These are phyloP conservation scores for Catocala nupta DNA, from an alignment of 2,888 invertebrate genomes.

Conservation along the genomic window DNA sequence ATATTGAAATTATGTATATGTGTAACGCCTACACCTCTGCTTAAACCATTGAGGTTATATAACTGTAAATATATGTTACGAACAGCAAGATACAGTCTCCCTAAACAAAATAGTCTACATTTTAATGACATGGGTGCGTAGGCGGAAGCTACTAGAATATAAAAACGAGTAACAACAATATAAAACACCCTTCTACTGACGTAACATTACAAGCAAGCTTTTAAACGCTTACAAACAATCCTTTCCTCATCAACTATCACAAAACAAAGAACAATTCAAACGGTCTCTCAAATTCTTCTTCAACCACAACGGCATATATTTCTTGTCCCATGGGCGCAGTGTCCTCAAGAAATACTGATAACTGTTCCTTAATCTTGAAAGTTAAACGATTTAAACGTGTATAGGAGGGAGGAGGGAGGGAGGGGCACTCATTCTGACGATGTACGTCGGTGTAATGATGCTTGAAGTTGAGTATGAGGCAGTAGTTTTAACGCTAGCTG, in stretches of 20 bases:
- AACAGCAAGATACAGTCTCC: no score
- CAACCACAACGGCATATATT: slow-evolving; percentile 43
- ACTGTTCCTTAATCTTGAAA: slow-evolving; percentile 49
- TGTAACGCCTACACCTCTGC: no score
- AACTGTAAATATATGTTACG: no score
- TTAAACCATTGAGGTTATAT: no score
- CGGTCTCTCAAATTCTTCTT: slow-evolving; percentile 45
- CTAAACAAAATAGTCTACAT: no score
- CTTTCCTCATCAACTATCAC: no score
- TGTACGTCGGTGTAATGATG: slow-evolving; percentile 59
- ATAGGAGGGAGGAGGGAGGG: slow-evolving; percentile 22
- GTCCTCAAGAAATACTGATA: slow-evolving; percentile 53
- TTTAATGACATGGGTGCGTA: no score
- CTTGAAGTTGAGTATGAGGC: slow-evolving; percentile 59
- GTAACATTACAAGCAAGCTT: background rate
- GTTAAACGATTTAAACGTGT: slow-evolving; percentile 57
- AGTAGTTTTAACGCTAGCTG: slow-evolving; percentile 55
- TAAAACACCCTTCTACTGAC: background rate
- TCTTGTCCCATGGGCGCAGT: slow-evolving; percentile 41
- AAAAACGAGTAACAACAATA: no score
- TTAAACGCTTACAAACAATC: background rate
- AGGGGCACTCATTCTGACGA: slow-evolving; percentile 44
- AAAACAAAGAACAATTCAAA: slow-evolving; percentile 38
- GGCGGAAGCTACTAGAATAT: no score
- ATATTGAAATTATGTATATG: no score